Conservation (phyloP, 1,140 invertebrate species). For the Triops cancriformis region DNA sequence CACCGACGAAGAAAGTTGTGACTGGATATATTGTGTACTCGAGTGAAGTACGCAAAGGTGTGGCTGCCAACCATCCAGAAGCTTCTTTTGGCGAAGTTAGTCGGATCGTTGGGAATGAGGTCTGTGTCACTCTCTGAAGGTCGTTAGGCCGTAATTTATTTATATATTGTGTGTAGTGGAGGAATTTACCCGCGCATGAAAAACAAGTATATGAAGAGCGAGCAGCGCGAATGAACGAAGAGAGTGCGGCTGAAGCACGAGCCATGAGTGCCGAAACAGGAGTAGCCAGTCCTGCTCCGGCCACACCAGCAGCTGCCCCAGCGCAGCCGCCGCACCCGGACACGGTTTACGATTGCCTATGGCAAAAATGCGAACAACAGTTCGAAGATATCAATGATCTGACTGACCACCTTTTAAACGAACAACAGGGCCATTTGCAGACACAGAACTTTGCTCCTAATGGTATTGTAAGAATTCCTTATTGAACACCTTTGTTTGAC, state of each 20-base stretch:
- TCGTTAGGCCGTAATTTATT: slow-evolving; percentile 29
- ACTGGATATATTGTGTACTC: slow-evolving; percentile 98
- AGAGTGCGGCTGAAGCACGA: slow-evolving; percentile 48
- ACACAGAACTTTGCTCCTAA: slow-evolving; percentile 20
- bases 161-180: slow-evolving; percentile 57
- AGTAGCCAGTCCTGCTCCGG: slow-evolving; percentile 29
- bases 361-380: slow-evolving; percentile 87
- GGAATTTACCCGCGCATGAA: slow-evolving; percentile 71
- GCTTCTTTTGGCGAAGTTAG: slow-evolving; percentile 95
- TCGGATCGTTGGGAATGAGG: slow-evolving; percentile 88
- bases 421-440: slow-evolving; percentile 51
- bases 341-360: slow-evolving; percentile 74
- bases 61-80: slow-evolving; percentile 85
- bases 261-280: slow-evolving; percentile 30
- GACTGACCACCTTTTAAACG: slow-evolving; percentile 77
- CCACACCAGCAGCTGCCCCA: slow-evolving; percentile 29
- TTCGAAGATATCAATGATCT: slow-evolving; percentile 85
- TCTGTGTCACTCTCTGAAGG: slow-evolving; percentile 37
- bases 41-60: slow-evolving; percentile 80
- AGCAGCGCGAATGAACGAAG: slow-evolving; percentile 77
- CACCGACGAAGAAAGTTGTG: slow-evolving; percentile 64
- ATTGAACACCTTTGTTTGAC: neutral
- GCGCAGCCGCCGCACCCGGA: slow-evolving; percentile 32
- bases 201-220: slow-evolving; percentile 91
- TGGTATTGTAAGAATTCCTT: neutral